Evolutionary conservation across 2,113 vertebrate genomes (phyloP), one percentile per base, ranked within the genome.

Genomic region (Crotalus helleri): DNA sequence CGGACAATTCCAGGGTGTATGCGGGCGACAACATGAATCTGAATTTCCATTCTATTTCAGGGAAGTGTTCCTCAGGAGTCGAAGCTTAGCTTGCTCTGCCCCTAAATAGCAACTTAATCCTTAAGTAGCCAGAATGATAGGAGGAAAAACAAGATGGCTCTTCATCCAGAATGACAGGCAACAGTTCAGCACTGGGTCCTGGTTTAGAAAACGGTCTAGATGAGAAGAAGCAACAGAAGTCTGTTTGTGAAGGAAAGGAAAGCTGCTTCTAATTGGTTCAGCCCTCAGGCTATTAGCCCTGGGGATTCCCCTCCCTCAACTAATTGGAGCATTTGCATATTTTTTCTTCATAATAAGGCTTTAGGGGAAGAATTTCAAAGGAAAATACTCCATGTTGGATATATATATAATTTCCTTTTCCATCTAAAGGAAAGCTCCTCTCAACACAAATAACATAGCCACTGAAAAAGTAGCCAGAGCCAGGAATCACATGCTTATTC

Each of bases 311-410:
- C 88, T 87, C 92, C 92, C 92, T 93, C 23, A 93, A 90, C 92
- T 93, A 93, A 93, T 93, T 93, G 92, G 89, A 87, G 53, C 89
- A 93, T 93, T 93, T 93, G 81, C 92, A 93, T 93, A 90, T 90
- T 89, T 89, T 33, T 87, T 64, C 85, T 90, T 90, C 92, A 93
- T 93, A 93, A 90, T 49, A 93, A 93, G 89, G 92, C 92, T 93
- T 93, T 93, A 51, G 81, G 57, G 89, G 81, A 93, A 90, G 89
- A 57, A 90, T 93, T 90, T 93, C 89, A 90, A 93, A 93, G 24
- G 57, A 81, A 93, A 90, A 85, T n/a, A 90, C 23, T 93, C 17
- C 33, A 81, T 81, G 39, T 86, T 8, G 49, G 8, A 51, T 51
- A 51, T 49, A 49, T 49, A 39, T 39, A 39, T 39, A 15, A 69